phyloP scores from a whole-genome alignment of 1,140 invertebrate species.

The Orussus abietinus region DNA sequence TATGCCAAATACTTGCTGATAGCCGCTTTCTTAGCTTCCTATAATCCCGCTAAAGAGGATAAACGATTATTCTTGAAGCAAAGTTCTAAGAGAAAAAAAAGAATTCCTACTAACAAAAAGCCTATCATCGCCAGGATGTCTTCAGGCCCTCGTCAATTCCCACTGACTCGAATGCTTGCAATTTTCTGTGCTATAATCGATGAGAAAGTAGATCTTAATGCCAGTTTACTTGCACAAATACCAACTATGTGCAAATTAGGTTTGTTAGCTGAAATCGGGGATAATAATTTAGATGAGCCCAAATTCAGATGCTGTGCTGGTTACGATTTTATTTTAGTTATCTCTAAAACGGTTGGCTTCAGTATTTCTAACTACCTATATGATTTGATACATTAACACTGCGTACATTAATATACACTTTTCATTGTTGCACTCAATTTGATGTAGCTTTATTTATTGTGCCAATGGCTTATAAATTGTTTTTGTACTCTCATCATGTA shows the following conservation, averaged over 20 bases:
- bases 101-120: conserved; percentile 38
- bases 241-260: conserved; percentile 71
- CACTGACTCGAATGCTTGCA: conserved; percentile 77
- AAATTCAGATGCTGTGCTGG: conserved; percentile 73
- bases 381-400: conserved; percentile 59
- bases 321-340: conserved; percentile 64
- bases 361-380: conserved; percentile 72
- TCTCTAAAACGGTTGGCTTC: conserved; percentile 69
- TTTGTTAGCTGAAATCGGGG: conserved; percentile 61
- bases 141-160: conserved; percentile 76
- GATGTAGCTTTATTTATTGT: no score
- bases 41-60: conserved; percentile 83
- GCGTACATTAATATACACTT: conserved; percentile 12
- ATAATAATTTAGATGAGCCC: conserved; percentile 63
- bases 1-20: conserved; percentile 87
- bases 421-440: no score
- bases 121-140: conserved; percentile 52
- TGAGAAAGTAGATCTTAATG: conserved; percentile 78
- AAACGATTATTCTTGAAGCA: conserved; percentile 77
- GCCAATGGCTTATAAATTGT: no score
- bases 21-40: conserved; percentile 85
- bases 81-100: conserved; percentile 61
- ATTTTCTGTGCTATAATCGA: conserved; percentile 90
- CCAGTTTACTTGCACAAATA: conserved; percentile 76
- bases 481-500: no score